Base-by-base conservation (phyloP, 2,797 vertebrate genomes). In the Lepilemur ruficaudatus region DNA sequence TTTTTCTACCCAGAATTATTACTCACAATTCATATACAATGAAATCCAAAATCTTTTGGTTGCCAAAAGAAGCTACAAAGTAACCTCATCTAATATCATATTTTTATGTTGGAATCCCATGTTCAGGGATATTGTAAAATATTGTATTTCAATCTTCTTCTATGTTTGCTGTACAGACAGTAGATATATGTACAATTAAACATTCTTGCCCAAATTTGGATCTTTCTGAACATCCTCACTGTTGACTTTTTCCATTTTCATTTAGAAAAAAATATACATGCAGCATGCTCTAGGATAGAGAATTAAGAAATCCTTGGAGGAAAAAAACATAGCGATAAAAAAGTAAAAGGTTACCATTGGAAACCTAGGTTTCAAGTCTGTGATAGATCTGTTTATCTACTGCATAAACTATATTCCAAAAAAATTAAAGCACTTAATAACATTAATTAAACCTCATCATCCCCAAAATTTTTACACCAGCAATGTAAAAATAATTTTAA, bases 401-500 rank as follows among this genome's bases (percentile, higher is more conserved):
- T 43, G 17, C 41, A 57, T 1, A 59, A 15, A 81, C 41, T 25
- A 70, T 46, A 76, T 81, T 81, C 55, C 12, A 8, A 5, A 55
- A 78, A 83, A 50, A 59, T 69, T 57, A 65, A 59, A 75, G 46
- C 43, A 46, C n/a, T 95, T 93, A 91, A 76, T 63, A 94, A 82
- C 46, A 82, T 82, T 79, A 8, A 81, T 67, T 82, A n/a, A 81
- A 76, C 11, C 14, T 81, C 22, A 48, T 81, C 69, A 81, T 4
- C 50, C 13, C 30, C 48, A 82, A 94, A 94, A 70, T 57, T 25
- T 57, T 57, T 57, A 57, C 80, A 82, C 65, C 20, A 93, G 48
- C 2, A 79, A 48, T 38, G 4, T 69, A 91, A 95, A 79, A 90
- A 81, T 78, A 69, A 96, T 85, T 94, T 79, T 73, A 96, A 93